Base-by-base conservation (phyloP, 2,113 vertebrate species). In the Cebus imitator region DNA sequence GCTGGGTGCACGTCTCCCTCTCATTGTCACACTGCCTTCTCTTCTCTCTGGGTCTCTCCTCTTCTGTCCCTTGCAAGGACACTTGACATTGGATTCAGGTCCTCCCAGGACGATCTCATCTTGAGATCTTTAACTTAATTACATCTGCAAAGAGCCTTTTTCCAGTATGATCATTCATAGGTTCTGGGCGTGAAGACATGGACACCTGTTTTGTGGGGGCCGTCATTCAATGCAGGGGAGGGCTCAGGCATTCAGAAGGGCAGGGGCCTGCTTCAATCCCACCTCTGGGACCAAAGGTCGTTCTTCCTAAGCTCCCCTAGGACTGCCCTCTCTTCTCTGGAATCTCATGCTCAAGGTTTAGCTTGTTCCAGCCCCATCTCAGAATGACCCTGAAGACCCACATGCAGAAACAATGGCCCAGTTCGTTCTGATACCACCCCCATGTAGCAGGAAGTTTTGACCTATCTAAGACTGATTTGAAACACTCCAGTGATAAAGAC, bases 1-100 rank as follows among this genome's bases (percentile, higher is more conserved):
- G 52, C 30, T 0, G 25, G 37, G 37, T 16, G 6, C 14, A 0
- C 6, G 0, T 3, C 18, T 55, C 35, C 8, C 11, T 1, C 27
- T 14, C 8, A 1, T 30, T 17, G 2, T 27, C 48, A 30, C 11
- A 0, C 0, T 35, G 48, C 45, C 37, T 32, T 17, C 61, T 25
- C 58, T 5, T 20, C 35, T 35, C 27, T 76, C 76, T 16, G 17
- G 14, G 14, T 25, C 75, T 87, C 17, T 90, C 30, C 17, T n/a
- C 52, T 83, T 64, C 43, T 25, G 55, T 30, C 4, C 64, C 68
- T 37, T 23, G 6, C 0, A 12, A 64, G 73, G 37, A 94, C n/a
- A 6, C 5, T 35, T 61, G 61, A 73, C n/a, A 6, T 20, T 45
- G n/a, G 72, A 48, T 75, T 58, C 37, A 23, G 32, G 52, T 37